Evolutionary conservation across 2,113 vertebrate species (phyloP).

Genomic region (Odontesthes bonariensis): DNA sequence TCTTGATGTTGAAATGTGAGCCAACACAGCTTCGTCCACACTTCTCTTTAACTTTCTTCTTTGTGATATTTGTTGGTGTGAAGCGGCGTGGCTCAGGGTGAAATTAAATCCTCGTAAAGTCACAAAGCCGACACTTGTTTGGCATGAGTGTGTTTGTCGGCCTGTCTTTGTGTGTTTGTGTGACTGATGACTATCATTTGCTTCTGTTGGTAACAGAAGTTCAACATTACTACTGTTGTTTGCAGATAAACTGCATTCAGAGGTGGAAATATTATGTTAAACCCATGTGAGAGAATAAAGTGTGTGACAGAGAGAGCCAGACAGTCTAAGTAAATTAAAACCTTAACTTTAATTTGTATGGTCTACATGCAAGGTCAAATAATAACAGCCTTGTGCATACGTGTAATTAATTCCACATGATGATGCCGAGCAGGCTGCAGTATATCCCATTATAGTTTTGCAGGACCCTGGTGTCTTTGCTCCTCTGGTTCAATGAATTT

Average conservation of each 20-base stretch:
- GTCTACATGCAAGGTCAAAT: conserved; percentile 21
- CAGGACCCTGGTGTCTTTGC: conserved; percentile 3
- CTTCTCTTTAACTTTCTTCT: conserved; percentile 42
- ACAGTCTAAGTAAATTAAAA: conserved; percentile 21
- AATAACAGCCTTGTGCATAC: conserved; percentile 17
- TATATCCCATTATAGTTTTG: conserved; percentile 6
- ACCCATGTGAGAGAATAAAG: not conserved
- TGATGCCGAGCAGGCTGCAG: conserved; percentile 13
- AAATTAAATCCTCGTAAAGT: conserved; percentile 15
- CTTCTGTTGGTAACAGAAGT: no score
- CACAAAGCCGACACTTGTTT: conserved; percentile 14
- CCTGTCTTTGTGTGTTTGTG: conserved; percentile 14
- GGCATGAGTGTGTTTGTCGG: conserved; percentile 9
- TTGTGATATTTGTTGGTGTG: conserved; percentile 60
- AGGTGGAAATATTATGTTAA: not conserved
- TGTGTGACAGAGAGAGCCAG: conserved; percentile 6
- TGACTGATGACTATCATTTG: not conserved
- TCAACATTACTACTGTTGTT: not conserved
- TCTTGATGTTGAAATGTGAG: conserved; percentile 50
- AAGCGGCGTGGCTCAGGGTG: conserved; percentile 23
- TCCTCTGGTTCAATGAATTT: conserved; percentile 17
- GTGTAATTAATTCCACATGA: conserved; percentile 24
- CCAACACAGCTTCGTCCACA: conserved; percentile 32
- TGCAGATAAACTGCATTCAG: not conserved
- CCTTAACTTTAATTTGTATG: conserved; percentile 6